Evolutionary conservation across 2,888 invertebrate genomes (phyloP).

Genomic region (Leucophenga maculata): DNA sequence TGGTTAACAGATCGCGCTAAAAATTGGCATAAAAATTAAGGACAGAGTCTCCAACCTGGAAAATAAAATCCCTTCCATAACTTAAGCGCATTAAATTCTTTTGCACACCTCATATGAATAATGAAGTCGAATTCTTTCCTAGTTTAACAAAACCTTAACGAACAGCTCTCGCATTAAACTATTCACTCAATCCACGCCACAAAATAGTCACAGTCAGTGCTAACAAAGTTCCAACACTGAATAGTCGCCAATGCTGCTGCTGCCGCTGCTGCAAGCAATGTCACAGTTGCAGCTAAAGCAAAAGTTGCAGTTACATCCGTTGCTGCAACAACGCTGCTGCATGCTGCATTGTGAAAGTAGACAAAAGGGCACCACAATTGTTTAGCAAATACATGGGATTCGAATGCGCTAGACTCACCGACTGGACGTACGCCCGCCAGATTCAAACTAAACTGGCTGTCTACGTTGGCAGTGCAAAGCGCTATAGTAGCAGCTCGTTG

Average conservation of each 20-base stretch:
- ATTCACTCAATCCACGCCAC: neutral
- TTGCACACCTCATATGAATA: no score
- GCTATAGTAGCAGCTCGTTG: neutral
- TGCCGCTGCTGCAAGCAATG: slow-evolving; percentile 1
- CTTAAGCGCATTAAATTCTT: no score
- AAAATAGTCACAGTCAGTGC: slow-evolving; percentile 41
- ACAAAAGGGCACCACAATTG: slow-evolving; percentile 15
- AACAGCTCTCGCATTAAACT: no score
- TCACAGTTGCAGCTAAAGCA: slow-evolving; percentile 11
- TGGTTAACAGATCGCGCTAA: no score
- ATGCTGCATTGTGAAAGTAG: slow-evolving; percentile 14
- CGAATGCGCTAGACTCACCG: slow-evolving; percentile 24
- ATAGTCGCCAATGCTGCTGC: slow-evolving; percentile 9
- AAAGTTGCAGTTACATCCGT: neutral
- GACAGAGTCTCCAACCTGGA: no score
- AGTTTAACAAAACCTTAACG: no score
- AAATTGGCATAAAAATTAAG: no score
- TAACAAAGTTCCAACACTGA: neutral
- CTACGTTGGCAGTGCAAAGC: neutral
- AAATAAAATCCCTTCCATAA: no score
- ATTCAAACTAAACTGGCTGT: neutral
- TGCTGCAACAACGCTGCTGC: neutral
- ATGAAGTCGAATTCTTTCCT: no score
- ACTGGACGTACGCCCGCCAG: neutral
- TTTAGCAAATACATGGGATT: slow-evolving; percentile 25